Evolutionary conservation across 1,140 invertebrate genomes (phyloP), one percentile per base, ranked within the genome.

Genomic region (Dysdera silvatica): DNA sequence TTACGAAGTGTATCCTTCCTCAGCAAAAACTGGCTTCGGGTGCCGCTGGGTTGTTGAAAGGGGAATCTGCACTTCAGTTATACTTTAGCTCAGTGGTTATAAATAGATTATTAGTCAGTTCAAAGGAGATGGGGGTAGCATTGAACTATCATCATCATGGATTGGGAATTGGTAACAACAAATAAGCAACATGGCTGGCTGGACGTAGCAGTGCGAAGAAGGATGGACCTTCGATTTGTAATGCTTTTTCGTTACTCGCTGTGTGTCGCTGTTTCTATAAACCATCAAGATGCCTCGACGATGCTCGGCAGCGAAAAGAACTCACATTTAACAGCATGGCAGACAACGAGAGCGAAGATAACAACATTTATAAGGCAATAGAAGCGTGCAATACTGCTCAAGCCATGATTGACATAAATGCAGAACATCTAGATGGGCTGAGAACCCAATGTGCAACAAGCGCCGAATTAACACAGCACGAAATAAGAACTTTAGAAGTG

Each of bases 351-450:
- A 37, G 41, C 26, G 71, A 71, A 47, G 69, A 72, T 58, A 66
- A 66, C 47, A n/a, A n/a, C n/a, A 62, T 75, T 61, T 67, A 72
- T 53, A 72, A 72, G 68, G 73, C 74, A 43, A 70, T 74, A 45
- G 71, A 73, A 59, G 68, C 70, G 56, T 75, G 76, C 67, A 71
- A 62, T 51, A 73, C 70, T 52, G 81, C 87, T 67, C 90, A 95
- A 81, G 87, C 87, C 69, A 92, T 95, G 88, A 96, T 96, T 78
- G 91, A 93, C 80, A 87, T 93, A 76, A 93, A 88, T 71, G 89
- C 90, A 59, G 86, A 91, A 77, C 85, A 90, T 75, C 83, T 97
- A 70, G 87, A 94, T 73, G 89, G 89, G 52, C 81, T 97, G 69
- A 82, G 93, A 74, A 94, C 90, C 53, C 86, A 91, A 80, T 96